Conservation (phyloP, 2,888 invertebrate species). For the Cephus sareptanus region DNA sequence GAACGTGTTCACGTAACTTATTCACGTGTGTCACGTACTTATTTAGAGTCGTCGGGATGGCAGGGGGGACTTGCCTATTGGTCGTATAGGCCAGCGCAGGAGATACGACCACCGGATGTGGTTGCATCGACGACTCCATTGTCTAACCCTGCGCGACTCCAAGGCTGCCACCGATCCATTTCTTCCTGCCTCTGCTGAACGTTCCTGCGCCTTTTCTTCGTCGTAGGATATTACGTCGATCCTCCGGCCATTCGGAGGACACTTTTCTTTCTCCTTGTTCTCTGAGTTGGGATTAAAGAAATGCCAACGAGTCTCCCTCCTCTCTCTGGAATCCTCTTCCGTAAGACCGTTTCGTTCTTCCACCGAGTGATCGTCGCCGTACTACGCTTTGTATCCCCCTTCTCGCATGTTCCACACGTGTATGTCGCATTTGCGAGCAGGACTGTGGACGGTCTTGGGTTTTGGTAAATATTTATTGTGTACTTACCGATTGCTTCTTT, state of each 20-base stretch:
- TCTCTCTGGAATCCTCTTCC: not conserved
- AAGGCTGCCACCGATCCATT: constrained; percentile 41
- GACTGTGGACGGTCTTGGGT: not conserved
- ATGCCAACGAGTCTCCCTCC: not conserved
- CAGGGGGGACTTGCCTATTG: not conserved
- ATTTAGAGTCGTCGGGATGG: not conserved
- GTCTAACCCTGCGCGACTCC: constrained; percentile 31
- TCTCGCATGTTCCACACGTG: too few species aligned
- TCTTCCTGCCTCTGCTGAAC: constrained; percentile 30
- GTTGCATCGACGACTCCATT: constrained; percentile 41
- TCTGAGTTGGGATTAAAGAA: not conserved
- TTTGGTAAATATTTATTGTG: not conserved
- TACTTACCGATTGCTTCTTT: not conserved
- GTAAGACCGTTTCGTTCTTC: not conserved
- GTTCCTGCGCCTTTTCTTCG: not conserved
- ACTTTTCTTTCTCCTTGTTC: not conserved
- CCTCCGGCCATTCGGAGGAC: not conserved
- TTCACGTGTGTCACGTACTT: constrained; percentile 1
- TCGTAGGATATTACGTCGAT: not conserved
- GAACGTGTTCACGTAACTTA: constrained; percentile 1
- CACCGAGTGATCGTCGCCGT: too few species aligned
- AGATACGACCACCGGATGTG: constrained; percentile 32
- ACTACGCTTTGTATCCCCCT: too few species aligned
- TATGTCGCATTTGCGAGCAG: too few species aligned
- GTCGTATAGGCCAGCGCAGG: not conserved